These are phyloP conservation scores for Gallinago media DNA, from an alignment of 2,113 vertebrate species.

Conservation along the genomic window DNA sequence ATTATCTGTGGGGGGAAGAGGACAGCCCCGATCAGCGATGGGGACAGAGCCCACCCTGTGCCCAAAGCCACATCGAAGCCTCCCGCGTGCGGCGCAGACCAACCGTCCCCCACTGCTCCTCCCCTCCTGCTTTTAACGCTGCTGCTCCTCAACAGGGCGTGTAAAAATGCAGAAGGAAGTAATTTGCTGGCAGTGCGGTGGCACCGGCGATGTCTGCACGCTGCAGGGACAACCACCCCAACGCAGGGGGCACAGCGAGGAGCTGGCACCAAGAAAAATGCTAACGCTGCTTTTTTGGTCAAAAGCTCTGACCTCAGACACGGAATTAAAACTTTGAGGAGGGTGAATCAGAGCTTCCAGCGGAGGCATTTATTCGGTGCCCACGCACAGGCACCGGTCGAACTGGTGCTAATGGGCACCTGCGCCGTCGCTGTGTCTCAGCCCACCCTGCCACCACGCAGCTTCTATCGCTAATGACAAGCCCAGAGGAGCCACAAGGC, in stretches of 20 bases:
- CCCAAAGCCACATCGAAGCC: background rate
- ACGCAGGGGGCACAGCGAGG: rapidly evolving
- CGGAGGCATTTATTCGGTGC: background rate
- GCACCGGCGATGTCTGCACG: rapidly evolving
- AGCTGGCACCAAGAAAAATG: background rate
- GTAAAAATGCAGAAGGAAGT: background rate
- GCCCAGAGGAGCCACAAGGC: background rate
- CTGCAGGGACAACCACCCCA: rapidly evolving
- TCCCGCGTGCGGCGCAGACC: rapidly evolving
- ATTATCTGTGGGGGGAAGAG: constrained; percentile 80
- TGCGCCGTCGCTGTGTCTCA: rapidly evolving
- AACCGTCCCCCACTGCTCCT: background rate
- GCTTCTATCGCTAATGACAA: background rate
- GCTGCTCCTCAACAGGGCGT: background rate
- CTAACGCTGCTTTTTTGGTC: background rate
- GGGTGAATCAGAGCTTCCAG: background rate
- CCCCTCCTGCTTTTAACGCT: background rate
- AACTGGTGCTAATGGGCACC: background rate
- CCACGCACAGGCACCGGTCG: background rate
- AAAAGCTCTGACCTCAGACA: background rate
- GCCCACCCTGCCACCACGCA: rapidly evolving
- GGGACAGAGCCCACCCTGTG: background rate
- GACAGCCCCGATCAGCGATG: background rate
- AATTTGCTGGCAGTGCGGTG: rapidly evolving
- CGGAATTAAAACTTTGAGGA: background rate